phyloP scores from a whole-genome alignment of 2,888 invertebrate species.

The Drosophila barbarae region DNA sequence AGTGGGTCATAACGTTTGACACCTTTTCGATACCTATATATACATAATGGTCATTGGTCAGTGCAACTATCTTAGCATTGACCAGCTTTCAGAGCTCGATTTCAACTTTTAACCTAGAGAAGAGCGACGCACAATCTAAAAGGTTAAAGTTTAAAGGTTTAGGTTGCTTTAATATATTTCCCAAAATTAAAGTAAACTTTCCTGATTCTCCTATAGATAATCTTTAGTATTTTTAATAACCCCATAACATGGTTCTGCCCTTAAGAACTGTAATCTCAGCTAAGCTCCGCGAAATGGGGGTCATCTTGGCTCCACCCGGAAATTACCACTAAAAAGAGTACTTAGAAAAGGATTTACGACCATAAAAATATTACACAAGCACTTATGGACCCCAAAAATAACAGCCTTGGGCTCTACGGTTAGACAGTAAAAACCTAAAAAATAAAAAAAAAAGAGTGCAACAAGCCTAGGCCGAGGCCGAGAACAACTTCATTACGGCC shows the following conservation, averaged over 20 bases:
- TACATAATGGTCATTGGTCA: conserved; percentile 10
- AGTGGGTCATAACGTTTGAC: conserved; percentile 65
- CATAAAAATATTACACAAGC: conserved; percentile 41
- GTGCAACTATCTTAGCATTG: not conserved
- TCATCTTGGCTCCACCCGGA: conserved; percentile 10
- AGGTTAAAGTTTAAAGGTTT: not conserved
- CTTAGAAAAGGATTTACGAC: conserved; percentile 31
- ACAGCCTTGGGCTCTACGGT: conserved; percentile 13
- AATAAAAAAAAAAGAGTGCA: conserved; percentile 6
- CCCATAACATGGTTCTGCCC: conserved; percentile 1
- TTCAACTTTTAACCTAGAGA: not conserved
- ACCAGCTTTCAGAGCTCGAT: not conserved
- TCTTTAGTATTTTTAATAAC: conserved; percentile 1
- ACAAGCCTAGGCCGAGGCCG: not conserved
- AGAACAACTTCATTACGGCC: conserved; percentile 40
- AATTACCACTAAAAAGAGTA: conserved; percentile 20
- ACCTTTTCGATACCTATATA: conserved; percentile 45
- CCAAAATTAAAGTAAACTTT: not conserved
- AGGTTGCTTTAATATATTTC: too few species aligned
- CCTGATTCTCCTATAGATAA: not conserved
- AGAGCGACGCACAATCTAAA: not conserved
- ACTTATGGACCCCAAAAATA: conserved; percentile 13
- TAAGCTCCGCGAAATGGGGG: conserved; percentile 2
- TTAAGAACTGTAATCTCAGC: conserved; percentile 1
- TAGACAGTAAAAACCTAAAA: conserved; percentile 7